Conservation (phyloP, 2,888 invertebrate species). For the Phania funesta region DNA sequence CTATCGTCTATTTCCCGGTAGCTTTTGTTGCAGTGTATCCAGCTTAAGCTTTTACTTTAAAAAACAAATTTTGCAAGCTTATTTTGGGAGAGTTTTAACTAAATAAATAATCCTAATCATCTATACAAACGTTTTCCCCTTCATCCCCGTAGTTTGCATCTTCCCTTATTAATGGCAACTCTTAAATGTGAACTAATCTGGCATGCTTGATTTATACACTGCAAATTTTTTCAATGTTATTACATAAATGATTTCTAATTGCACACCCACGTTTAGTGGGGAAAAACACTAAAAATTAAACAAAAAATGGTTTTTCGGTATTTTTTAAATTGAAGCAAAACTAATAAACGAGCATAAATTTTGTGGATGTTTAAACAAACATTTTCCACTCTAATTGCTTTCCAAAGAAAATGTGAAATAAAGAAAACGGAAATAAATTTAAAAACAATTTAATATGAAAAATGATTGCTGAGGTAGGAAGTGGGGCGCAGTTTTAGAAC, state of each 20-base stretch:
- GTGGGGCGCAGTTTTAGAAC: not conserved
- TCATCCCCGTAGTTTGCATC: too few relatives aligned
- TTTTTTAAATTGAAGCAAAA: constrained; percentile 1
- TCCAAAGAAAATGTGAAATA: constrained; percentile 14
- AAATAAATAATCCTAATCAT: too few relatives aligned
- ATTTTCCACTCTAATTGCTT: constrained; percentile 52
- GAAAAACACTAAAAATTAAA: not conserved
- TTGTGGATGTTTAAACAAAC: not conserved
- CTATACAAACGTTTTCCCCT: too few relatives aligned
- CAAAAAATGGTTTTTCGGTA: not conserved
- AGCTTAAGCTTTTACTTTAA: too few relatives aligned
- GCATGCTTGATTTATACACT: too few relatives aligned
- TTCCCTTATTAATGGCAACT: too few relatives aligned
- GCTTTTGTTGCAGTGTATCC: too few relatives aligned
- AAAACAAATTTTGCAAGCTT: too few relatives aligned
- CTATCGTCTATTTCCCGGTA: too few relatives aligned
- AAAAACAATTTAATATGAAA: constrained; percentile 13
- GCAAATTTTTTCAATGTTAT: not conserved
- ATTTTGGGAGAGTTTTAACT: too few relatives aligned
- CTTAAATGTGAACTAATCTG: too few relatives aligned
- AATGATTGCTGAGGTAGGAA: not conserved
- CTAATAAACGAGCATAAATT: not conserved
- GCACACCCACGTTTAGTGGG: not conserved
- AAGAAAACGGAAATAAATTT: constrained; percentile 16
- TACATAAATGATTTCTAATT: constrained; percentile 26